Evolutionary conservation across 2,888 invertebrate genomes (phyloP).

Genomic region (Lasioglossum leucozonium): DNA sequence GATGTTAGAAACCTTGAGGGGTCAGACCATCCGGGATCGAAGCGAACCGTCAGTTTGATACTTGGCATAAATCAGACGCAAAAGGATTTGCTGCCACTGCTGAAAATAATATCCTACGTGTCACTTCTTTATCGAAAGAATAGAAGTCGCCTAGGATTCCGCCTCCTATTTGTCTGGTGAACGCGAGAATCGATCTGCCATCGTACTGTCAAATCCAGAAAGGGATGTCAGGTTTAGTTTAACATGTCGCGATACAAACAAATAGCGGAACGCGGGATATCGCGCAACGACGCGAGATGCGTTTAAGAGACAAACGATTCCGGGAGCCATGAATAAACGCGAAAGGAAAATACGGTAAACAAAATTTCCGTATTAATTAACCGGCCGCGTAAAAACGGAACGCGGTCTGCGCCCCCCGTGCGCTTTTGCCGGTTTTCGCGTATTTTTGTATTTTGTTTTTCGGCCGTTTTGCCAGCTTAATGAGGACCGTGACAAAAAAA

Average conservation of each 20-base stretch:
- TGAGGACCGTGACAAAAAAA: not conserved
- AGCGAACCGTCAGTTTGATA: conserved; percentile 44
- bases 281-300: too few species aligned
- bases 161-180: conserved; percentile 53
- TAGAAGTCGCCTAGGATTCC: conserved; percentile 29
- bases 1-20: conserved; percentile 9
- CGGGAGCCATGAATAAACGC: not conserved
- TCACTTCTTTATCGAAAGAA: conserved; percentile 64
- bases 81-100: conserved; percentile 60
- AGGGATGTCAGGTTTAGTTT: not conserved
- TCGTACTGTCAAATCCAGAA: conserved; percentile 42
- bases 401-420: not conserved
- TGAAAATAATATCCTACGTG: conserved; percentile 68
- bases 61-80: conserved; percentile 60
- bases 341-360: not conserved
- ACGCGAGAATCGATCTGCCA: conserved; percentile 49
- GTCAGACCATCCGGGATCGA: conserved; percentile 10
- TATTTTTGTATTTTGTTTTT: not conserved
- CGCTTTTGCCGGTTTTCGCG: not conserved
- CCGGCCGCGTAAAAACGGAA: not conserved
- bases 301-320: not conserved
- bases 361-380: not conserved
- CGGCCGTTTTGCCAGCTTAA: not conserved
- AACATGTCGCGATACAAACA: conserved; percentile 35
- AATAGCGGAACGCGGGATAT: conserved; percentile 12